A percentile compares a stretch with the other conserved stretches of the same genome.
Conservation (phyloP, 2,113 vertebrate species). For the Paradisaea rubra region DNA sequence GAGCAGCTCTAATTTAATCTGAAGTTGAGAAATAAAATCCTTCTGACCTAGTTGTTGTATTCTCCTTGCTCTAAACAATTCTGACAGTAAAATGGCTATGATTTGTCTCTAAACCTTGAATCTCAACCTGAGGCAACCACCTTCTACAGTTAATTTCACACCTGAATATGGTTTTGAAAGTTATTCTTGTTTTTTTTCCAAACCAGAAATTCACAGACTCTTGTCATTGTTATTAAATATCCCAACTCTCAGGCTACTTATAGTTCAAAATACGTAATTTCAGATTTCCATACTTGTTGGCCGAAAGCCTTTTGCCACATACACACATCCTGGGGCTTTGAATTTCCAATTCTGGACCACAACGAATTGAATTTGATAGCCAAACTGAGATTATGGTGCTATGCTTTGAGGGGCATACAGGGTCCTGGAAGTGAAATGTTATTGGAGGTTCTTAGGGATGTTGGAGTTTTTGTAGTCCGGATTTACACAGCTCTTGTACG, state of each 20-base stretch:
- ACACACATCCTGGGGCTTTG: background rate
- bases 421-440: background rate
- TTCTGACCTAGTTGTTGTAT: constrained; percentile 39
- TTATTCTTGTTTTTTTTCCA: background rate
- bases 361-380: background rate
- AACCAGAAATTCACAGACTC: background rate
- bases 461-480: background rate
- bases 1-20: constrained; percentile 58
- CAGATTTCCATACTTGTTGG: background rate
- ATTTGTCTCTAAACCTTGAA: constrained; percentile 24
- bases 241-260: background rate
- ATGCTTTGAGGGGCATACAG: background rate
- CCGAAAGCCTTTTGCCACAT: background rate
- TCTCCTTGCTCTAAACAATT: constrained; percentile 33
- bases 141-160: background rate
- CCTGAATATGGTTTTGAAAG: background rate
- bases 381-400: background rate
- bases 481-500: background rate
- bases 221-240: background rate
- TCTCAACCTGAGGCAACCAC: background rate
- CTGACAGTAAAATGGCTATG: constrained; percentile 29
- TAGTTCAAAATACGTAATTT: constrained; percentile 8
- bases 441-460: background rate
- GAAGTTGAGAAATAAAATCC: constrained; percentile 56
- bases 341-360: background rate